These are phyloP conservation scores for Peribatodes rhomboidaria DNA, from an alignment of 2,888 invertebrate genomes.

Conservation along the genomic window DNA sequence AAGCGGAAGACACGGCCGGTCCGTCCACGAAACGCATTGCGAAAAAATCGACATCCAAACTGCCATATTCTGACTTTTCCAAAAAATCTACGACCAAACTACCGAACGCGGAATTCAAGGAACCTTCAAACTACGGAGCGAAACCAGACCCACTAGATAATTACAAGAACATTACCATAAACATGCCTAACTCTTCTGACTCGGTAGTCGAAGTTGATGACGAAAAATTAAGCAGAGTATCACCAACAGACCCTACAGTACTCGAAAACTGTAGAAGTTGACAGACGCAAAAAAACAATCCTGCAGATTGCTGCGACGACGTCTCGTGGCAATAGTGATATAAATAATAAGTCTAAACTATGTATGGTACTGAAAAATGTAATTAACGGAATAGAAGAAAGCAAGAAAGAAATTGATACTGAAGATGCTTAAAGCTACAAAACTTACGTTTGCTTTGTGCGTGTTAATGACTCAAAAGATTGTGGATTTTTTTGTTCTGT, in stretches of 20 bases:
- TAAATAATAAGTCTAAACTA: not conserved
- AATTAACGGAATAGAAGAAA: not conserved
- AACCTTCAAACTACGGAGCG: slow-evolving; percentile 83
- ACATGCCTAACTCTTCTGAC: slow-evolving; percentile 85
- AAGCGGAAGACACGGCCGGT: slow-evolving; percentile 31
- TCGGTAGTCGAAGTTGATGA: slow-evolving; percentile 76
- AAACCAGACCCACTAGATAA: slow-evolving; percentile 69
- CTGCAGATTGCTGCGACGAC: not conserved
- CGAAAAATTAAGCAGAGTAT: slow-evolving; percentile 79
- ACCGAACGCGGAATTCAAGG: slow-evolving; percentile 53
- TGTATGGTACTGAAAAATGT: not conserved
- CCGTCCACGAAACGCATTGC: slow-evolving; percentile 56
- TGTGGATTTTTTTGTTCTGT: no score
- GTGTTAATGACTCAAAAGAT: no score
- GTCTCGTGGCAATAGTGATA: slow-evolving; percentile 4
- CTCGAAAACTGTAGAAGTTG: slow-evolving; percentile 61
- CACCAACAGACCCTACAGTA: slow-evolving; percentile 83
- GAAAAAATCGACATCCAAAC: slow-evolving; percentile 70
- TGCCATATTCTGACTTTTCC: slow-evolving; percentile 63
- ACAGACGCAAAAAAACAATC: not conserved
- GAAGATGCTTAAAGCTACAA: not conserved
- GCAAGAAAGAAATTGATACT: no score
- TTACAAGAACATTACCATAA: slow-evolving; percentile 76
- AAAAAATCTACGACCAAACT: slow-evolving; percentile 84
- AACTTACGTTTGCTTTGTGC: not conserved